A percentile compares a stretch with the other conserved stretches of the same genome.
phyloP scores from a whole-genome alignment of 1,140 invertebrate species.

The Dryas iulia region DNA sequence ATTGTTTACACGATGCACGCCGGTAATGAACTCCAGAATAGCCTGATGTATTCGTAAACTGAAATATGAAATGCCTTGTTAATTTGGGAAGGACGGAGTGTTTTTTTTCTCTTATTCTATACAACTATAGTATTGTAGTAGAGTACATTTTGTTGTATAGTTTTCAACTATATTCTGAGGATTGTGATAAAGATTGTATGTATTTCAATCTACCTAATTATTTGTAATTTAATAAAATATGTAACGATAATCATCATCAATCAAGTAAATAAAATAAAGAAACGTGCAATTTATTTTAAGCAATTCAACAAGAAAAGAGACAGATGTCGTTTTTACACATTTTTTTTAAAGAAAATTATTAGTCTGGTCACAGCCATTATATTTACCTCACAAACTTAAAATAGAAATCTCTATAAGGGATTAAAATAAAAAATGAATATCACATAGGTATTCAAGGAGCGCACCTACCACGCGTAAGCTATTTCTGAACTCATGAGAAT shows the following conservation, averaged over 20 bases:
- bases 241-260: no score
- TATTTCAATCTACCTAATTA: no score
- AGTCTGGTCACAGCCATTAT: neutral
- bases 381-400: neutral
- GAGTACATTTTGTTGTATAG: no score
- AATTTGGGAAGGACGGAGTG: neutral
- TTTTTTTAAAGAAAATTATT: neutral
- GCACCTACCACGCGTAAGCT: constrained; percentile 31
- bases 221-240: no score
- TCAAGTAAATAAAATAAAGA: no score
- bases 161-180: no score
- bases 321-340: neutral
- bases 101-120: neutral
- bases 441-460: constrained; percentile 1
- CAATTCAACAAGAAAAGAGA: no score
- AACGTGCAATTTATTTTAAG: no score
- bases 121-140: neutral
- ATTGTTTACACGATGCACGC: constrained; percentile 10
- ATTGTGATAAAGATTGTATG: no score
- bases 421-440: constrained; percentile 4
- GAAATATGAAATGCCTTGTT: neutral
- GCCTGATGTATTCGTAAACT: neutral
- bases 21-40: neutral
- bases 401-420: constrained; percentile 1
- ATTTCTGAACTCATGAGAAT: constrained; percentile 57